phyloP scores from a whole-genome alignment of 2,888 invertebrate species.

The Anoplius nigerrimus region DNA sequence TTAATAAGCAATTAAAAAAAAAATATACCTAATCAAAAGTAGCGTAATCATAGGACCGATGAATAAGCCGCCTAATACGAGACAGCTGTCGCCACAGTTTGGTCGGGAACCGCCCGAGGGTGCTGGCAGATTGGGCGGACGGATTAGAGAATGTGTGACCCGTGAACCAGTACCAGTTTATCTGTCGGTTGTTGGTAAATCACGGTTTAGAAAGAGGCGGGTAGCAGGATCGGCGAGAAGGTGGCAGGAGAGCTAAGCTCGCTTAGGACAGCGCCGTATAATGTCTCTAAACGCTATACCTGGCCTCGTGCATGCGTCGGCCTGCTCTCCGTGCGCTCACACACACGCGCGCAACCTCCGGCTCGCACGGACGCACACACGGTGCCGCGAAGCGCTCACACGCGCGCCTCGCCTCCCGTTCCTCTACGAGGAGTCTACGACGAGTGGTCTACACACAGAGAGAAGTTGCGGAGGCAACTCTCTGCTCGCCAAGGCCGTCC shows the following conservation, averaged over 20 bases:
- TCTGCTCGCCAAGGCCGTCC: too few species aligned
- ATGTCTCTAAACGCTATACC: slow-evolving; percentile 73
- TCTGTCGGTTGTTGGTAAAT: slow-evolving; percentile 81
- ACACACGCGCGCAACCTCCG: neutral
- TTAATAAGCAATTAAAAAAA: too few species aligned
- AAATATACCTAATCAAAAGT: too few species aligned
- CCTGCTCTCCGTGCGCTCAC: neutral
- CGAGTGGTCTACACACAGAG: too few species aligned
- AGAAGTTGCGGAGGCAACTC: too few species aligned
- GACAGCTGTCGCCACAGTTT: neutral
- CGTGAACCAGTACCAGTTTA: slow-evolving; percentile 57
- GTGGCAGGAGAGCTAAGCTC: slow-evolving; percentile 70
- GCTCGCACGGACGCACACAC: neutral
- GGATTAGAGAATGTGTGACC: slow-evolving; percentile 55
- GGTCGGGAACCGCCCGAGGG: neutral
- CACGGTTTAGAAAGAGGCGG: slow-evolving; percentile 80
- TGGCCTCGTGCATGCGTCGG: slow-evolving; percentile 10
- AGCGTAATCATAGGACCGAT: slow-evolving; percentile 47
- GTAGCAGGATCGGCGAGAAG: slow-evolving; percentile 74
- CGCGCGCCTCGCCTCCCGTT: neutral
- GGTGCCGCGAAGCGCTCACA: neutral
- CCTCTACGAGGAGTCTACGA: neutral
- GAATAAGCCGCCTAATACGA: too few species aligned
- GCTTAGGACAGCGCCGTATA: slow-evolving; percentile 71
- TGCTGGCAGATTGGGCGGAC: slow-evolving; percentile 54